phyloP scores from a whole-genome alignment of 1,140 invertebrate genomes.

The Lordiphosa mommai region DNA sequence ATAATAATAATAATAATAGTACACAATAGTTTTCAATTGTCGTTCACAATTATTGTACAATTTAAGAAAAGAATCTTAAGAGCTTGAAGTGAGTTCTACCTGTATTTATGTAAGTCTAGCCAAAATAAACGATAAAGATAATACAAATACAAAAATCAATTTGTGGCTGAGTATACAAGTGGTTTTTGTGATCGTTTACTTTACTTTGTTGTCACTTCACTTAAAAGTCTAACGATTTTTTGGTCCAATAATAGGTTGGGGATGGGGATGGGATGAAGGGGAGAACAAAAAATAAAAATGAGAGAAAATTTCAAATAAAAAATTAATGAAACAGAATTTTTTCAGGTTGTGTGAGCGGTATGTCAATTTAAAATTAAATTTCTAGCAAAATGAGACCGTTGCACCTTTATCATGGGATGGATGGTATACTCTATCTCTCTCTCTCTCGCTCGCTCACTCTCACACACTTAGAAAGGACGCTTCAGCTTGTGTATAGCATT shows the following conservation, averaged over 20 bases:
- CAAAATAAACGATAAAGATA: conserved; percentile 57
- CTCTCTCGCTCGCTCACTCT: background rate
- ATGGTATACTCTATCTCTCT: background rate
- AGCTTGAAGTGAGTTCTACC: conserved; percentile 15
- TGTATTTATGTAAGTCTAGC: conserved; percentile 55
- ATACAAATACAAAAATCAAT: conserved; percentile 60
- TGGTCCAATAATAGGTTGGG: conserved; percentile 74
- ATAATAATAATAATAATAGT: conserved; percentile 76
- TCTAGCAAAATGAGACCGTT: conserved; percentile 72
- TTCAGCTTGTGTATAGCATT: conserved; percentile 90
- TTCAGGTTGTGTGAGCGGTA: conserved; percentile 49
- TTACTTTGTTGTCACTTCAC: conserved; percentile 53
- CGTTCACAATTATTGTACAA: conserved; percentile 73
- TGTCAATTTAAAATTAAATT: conserved; percentile 78
- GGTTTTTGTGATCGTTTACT: conserved; percentile 47
- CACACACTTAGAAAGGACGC: conserved; percentile 79
- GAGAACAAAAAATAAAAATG: conserved; percentile 17
- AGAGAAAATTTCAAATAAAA: conserved; percentile 21
- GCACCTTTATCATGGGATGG: conserved; percentile 53
- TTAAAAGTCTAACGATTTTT: conserved; percentile 76
- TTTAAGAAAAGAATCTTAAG: conserved; percentile 45
- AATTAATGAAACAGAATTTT: conserved; percentile 32
- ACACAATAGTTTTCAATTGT: conserved; percentile 59
- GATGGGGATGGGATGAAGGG: conserved; percentile 5
- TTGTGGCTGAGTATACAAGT: conserved; percentile 64